phyloP scores from a whole-genome alignment of 2,888 invertebrate species.

The Agrochola litura region DNA sequence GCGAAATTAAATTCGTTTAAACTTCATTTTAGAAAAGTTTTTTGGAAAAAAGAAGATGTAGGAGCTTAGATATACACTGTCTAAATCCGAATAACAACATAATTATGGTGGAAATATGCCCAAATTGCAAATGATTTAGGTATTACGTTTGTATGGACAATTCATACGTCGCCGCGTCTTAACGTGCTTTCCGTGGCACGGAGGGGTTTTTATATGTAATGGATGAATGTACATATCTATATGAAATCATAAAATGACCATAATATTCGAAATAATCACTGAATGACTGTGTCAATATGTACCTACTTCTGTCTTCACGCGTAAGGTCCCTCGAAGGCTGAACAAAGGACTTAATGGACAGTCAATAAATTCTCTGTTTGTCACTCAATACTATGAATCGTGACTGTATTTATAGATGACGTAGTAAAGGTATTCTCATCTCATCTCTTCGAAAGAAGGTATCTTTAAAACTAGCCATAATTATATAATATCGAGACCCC shows the following conservation, averaged over 20 bases:
- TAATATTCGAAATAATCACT: conserved; percentile 25
- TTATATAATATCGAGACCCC: background rate
- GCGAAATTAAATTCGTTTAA: too few relatives aligned
- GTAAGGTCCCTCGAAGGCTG: conserved; percentile 46
- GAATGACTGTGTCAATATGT: conserved; percentile 24
- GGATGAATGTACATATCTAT: background rate
- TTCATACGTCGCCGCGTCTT: too few relatives aligned
- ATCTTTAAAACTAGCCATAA: background rate
- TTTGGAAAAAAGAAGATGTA: too few relatives aligned
- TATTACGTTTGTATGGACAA: too few relatives aligned
- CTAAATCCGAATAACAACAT: too few relatives aligned
- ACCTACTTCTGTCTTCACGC: conserved; percentile 40
- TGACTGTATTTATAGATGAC: conserved; percentile 21
- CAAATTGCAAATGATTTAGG: too few relatives aligned
- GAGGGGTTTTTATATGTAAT: background rate
- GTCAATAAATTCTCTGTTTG: conserved; percentile 40
- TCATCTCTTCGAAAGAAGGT: conserved; percentile 7
- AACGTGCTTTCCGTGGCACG: background rate
- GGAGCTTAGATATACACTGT: too few relatives aligned
- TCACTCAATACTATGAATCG: conserved; percentile 31
- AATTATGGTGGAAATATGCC: too few relatives aligned
- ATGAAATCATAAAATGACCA: background rate
- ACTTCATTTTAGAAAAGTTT: too few relatives aligned
- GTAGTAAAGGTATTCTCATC: background rate
- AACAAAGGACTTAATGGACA: conserved; percentile 45